Conservation (phyloP, 1,140 invertebrate genomes). For the Diuraphis noxia region DNA sequence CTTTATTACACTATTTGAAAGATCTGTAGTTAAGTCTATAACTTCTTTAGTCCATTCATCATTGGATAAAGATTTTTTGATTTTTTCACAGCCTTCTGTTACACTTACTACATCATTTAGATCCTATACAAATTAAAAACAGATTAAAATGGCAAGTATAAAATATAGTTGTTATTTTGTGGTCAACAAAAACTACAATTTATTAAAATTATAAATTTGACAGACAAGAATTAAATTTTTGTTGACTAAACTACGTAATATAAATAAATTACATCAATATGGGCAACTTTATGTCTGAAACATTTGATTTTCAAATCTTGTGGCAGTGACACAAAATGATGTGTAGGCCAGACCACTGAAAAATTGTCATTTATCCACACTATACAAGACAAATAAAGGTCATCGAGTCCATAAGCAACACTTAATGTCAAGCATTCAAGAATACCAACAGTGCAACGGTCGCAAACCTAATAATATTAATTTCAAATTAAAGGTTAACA, state of each 20-base stretch:
- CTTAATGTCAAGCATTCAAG: conserved; percentile 81
- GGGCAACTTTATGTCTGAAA: conserved; percentile 77
- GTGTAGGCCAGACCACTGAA: conserved; percentile 81
- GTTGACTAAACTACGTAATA: conserved; percentile 54
- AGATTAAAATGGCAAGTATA: conserved; percentile 14
- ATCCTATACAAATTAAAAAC: conserved; percentile 61
- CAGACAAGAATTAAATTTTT: background rate
- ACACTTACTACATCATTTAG: conserved; percentile 69
- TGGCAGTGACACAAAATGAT: conserved; percentile 79
- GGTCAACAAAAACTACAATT: background rate
- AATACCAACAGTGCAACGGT: conserved; percentile 75
- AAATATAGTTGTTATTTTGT: conserved; percentile 24
- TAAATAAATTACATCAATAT: conserved; percentile 63
- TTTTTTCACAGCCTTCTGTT: conserved; percentile 71
- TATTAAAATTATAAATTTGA: background rate
- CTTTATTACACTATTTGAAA: conserved; percentile 69
- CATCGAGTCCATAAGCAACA: conserved; percentile 81
- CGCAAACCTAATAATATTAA: conserved; percentile 70
- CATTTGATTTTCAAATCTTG: conserved; percentile 80
- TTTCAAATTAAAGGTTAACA: background rate
- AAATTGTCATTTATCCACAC: conserved; percentile 85
- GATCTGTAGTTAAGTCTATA: conserved; percentile 68
- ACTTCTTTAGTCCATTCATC: conserved; percentile 75
- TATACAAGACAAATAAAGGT: conserved; percentile 80
- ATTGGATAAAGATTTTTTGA: conserved; percentile 69